Conservation (phyloP, 2,888 invertebrate genomes). For the Philereme vetulata region DNA sequence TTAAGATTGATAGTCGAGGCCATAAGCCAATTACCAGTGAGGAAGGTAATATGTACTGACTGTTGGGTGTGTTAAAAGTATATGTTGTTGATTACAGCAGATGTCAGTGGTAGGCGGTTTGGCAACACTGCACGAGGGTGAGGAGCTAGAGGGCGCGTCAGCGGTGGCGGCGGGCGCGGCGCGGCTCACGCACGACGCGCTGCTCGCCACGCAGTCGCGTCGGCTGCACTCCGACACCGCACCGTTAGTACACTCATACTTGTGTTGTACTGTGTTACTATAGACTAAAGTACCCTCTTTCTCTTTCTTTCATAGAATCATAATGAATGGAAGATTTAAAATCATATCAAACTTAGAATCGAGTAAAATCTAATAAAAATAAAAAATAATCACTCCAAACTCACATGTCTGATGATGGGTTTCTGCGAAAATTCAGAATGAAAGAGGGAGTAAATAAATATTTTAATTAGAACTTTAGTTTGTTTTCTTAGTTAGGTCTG, state of each 20-base stretch:
- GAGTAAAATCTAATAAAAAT: too few relatives aligned
- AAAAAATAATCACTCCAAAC: too few relatives aligned
- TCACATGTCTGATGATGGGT: too few relatives aligned
- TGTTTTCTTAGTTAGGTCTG: neutral
- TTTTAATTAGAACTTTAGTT: neutral
- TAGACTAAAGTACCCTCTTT: neutral
- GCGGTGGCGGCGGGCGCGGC: conserved; percentile 42
- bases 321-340: too few relatives aligned
- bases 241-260: conserved; percentile 63
- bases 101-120: conserved; percentile 70
- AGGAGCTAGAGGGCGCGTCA: conserved; percentile 81
- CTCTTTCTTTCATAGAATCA: neutral
- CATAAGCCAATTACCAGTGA: too few relatives aligned
- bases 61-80: neutral
- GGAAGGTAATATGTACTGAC: too few relatives aligned
- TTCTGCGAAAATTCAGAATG: neutral
- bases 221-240: conserved; percentile 86
- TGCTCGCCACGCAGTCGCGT: conserved; percentile 91
- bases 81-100: conserved; percentile 18
- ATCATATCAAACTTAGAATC: too few relatives aligned
- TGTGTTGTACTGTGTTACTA: neutral
- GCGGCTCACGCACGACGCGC: conserved; percentile 90
- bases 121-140: conserved; percentile 94
- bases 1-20: too few relatives aligned
- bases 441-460: neutral